Evolutionary conservation across 2,888 invertebrate species (phyloP).

Genomic region (Rhogogaster chlorosoma): DNA sequence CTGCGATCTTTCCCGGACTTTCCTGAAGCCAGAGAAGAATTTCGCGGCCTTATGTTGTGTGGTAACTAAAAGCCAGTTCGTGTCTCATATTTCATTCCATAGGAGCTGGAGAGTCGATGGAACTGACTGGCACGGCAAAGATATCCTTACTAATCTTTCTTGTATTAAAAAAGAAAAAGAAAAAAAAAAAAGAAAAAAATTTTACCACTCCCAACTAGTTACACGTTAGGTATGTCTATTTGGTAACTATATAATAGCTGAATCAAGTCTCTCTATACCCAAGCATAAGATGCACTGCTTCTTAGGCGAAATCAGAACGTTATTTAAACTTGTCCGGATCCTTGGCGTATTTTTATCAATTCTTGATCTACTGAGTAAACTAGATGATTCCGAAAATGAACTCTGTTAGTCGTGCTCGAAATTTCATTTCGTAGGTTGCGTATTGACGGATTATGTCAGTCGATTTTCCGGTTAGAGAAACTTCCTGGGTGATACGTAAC

Average conservation of each 20-base stretch:
- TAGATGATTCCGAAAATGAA: neutral
- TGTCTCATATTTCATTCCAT: conserved; percentile 32
- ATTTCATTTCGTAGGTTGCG: neutral
- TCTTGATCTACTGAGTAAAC: conserved; percentile 4
- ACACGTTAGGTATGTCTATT: no score
- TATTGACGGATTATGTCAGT: neutral
- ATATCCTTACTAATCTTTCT: neutral
- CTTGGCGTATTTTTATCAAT: conserved; percentile 8
- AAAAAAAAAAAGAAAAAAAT: neutral
- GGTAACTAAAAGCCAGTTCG: conserved; percentile 31
- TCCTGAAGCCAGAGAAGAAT: conserved; percentile 30
- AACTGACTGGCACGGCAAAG: neutral
- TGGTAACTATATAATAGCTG: no score
- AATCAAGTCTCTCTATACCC: no score
- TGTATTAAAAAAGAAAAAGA: neutral
- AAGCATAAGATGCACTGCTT: neutral
- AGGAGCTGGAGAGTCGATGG: neutral
- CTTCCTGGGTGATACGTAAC: conserved; percentile 4
- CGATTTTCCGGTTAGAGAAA: neutral
- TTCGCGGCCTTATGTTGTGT: conserved; percentile 12
- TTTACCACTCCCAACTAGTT: neutral
- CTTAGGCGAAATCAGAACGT: neutral
- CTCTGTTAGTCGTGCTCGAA: neutral
- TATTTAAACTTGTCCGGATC: neutral
- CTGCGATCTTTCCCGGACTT: conserved; percentile 38